A percentile compares a stretch with the other conserved stretches of the same genome.
Evolutionary conservation across 2,113 vertebrate genomes (phyloP).

Genomic region (Macrotis lagotis): DNA sequence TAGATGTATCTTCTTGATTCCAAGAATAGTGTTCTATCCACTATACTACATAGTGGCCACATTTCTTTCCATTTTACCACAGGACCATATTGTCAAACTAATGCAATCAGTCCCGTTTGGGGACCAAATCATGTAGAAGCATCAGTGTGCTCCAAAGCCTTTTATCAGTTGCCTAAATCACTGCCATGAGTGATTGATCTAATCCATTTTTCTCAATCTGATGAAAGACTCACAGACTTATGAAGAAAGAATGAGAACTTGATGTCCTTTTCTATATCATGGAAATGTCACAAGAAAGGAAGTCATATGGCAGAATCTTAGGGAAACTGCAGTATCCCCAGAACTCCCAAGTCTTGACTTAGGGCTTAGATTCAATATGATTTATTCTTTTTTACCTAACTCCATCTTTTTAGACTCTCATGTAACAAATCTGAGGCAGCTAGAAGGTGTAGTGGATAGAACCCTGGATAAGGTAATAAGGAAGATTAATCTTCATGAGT

Average conservation of each 20-base stretch:
- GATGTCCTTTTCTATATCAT: background rate
- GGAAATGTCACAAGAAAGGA: background rate
- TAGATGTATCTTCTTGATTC: background rate
- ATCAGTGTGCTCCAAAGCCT: background rate
- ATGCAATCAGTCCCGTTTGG: background rate
- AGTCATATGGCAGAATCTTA: background rate
- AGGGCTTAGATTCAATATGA: background rate
- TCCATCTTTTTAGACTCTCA: background rate
- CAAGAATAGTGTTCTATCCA: background rate
- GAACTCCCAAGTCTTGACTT: background rate
- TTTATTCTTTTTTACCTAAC: background rate
- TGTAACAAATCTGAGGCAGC: background rate
- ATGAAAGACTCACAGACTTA: background rate
- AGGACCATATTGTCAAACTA: background rate
- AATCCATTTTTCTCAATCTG: background rate
- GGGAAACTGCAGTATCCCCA: background rate
- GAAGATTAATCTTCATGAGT: background rate
- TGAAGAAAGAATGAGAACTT: background rate
- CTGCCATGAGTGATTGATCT: background rate
- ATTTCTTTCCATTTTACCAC: background rate
- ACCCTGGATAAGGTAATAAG: no score
- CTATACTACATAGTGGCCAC: background rate
- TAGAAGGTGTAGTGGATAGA: background rate
- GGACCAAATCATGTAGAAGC: background rate
- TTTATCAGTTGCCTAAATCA: background rate